Conservation (phyloP, 2,797 vertebrate genomes). For the Mustela erminea region DNA sequence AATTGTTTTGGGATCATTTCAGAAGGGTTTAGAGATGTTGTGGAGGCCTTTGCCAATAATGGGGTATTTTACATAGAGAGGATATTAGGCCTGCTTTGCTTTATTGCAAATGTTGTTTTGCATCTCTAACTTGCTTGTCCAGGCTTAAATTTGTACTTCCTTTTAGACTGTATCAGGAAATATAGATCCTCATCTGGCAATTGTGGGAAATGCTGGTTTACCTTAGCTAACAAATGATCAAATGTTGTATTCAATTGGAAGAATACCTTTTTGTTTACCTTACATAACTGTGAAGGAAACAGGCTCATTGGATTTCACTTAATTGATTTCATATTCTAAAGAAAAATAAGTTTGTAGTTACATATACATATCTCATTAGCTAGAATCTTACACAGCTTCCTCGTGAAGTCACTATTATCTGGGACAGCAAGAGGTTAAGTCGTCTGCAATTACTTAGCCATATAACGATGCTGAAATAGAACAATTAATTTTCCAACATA, state of each 20-base stretch:
- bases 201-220: constrained; percentile 39
- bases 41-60: background rate
- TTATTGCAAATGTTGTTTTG: background rate
- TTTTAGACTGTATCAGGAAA: background rate
- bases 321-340: constrained; percentile 80
- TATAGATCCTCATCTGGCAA: background rate
- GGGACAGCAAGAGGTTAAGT: constrained; percentile 61
- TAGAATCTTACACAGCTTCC: constrained; percentile 63
- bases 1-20: background rate
- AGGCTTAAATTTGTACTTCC: background rate
- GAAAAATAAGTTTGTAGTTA: constrained; percentile 61
- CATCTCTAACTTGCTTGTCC: background rate
- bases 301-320: constrained; percentile 71
- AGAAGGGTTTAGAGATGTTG: background rate
- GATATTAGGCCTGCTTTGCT: background rate
- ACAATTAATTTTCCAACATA: constrained; percentile 80
- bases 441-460: constrained; percentile 49
- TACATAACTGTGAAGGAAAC: background rate
- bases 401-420: constrained; percentile 70
- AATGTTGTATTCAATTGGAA: constrained; percentile 57
- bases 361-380: constrained; percentile 71
- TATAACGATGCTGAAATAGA: constrained; percentile 65
- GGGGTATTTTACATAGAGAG: background rate
- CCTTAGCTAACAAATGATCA: constrained; percentile 53
- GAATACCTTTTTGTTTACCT: constrained; percentile 65